Conservation (phyloP, 2,888 invertebrate species). For the Chrysotoxum bicinctum region DNA sequence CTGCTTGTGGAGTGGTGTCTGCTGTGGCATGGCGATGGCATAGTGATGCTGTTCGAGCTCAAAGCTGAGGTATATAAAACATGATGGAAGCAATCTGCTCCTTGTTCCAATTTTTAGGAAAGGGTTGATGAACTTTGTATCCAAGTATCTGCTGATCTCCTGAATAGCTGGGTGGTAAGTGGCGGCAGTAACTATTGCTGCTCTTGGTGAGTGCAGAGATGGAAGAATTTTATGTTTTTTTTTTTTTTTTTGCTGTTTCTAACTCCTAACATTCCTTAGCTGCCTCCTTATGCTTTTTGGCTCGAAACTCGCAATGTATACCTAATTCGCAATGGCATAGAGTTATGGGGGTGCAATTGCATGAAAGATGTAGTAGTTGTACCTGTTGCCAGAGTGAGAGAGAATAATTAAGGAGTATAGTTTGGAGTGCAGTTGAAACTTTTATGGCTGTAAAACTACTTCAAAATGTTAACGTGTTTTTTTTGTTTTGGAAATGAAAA, state of each 20-base stretch:
- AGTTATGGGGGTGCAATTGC: constrained; percentile 42
- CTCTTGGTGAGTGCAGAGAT: not conserved
- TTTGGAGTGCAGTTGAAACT: constrained; percentile 41
- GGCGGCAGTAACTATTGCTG: constrained; percentile 39
- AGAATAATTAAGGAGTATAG: constrained; percentile 44
- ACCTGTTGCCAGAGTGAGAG: constrained; percentile 56
- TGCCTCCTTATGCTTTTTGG: constrained; percentile 19
- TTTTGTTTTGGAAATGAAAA: constrained; percentile 14
- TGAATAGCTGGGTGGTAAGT: constrained; percentile 41
- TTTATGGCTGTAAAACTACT: constrained; percentile 43
- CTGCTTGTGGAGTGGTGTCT: not conserved
- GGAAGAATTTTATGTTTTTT: constrained; percentile 21
- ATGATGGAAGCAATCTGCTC: constrained; percentile 59
- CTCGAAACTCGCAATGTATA: not conserved
- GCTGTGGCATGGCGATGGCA: no score
- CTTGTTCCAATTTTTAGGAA: constrained; percentile 51
- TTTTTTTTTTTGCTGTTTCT: not conserved
- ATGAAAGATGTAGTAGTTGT: constrained; percentile 44
- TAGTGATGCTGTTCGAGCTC: not conserved
- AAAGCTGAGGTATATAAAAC: constrained; percentile 32
- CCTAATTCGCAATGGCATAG: constrained; percentile 28
- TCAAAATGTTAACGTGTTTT: constrained; percentile 39
- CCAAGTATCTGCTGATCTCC: constrained; percentile 13
- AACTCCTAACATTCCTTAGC: not conserved
- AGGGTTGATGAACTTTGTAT: constrained; percentile 63